Conservation (phyloP, 2,888 invertebrate species). For the Cheilosia vulpina region DNA sequence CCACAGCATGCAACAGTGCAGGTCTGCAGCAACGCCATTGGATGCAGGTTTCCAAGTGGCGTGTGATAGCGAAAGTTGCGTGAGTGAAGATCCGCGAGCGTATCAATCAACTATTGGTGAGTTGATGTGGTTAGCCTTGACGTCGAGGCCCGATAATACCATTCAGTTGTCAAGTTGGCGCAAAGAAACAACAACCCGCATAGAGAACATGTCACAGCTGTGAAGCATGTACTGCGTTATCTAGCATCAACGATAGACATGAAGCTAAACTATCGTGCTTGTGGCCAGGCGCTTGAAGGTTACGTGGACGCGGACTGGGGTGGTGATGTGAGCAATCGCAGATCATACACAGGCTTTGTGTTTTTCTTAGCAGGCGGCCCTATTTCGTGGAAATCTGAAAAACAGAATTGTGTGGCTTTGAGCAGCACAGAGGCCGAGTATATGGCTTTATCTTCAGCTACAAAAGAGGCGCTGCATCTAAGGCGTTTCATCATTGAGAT, state of each 20-base stretch:
- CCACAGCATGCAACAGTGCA: constrained; percentile 36
- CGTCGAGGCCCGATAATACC: constrained; percentile 44
- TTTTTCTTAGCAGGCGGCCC: too few relatives aligned
- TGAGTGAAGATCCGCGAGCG: not conserved
- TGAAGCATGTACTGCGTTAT: constrained; percentile 55
- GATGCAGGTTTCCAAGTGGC: constrained; percentile 24
- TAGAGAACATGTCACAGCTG: constrained; percentile 32
- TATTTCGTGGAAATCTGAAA: too few relatives aligned
- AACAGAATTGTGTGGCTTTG: too few relatives aligned
- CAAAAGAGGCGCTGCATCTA: too few relatives aligned
- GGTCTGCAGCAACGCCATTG: constrained; percentile 31
- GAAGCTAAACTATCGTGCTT: too few relatives aligned
- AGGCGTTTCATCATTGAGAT: too few relatives aligned
- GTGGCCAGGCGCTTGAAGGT: too few relatives aligned
- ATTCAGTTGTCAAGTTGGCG: constrained; percentile 47
- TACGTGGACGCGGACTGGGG: too few relatives aligned
- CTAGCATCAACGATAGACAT: not conserved
- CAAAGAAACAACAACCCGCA: constrained; percentile 43
- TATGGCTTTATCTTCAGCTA: too few relatives aligned
- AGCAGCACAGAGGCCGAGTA: too few relatives aligned
- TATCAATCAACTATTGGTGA: constrained; percentile 30
- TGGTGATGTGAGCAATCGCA: too few relatives aligned
- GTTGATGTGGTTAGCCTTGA: constrained; percentile 27
- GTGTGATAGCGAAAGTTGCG: constrained; percentile 16
- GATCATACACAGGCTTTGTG: too few relatives aligned